These are phyloP conservation scores for Aromia moschata DNA, from an alignment of 2,888 invertebrate species.

Conservation along the genomic window DNA sequence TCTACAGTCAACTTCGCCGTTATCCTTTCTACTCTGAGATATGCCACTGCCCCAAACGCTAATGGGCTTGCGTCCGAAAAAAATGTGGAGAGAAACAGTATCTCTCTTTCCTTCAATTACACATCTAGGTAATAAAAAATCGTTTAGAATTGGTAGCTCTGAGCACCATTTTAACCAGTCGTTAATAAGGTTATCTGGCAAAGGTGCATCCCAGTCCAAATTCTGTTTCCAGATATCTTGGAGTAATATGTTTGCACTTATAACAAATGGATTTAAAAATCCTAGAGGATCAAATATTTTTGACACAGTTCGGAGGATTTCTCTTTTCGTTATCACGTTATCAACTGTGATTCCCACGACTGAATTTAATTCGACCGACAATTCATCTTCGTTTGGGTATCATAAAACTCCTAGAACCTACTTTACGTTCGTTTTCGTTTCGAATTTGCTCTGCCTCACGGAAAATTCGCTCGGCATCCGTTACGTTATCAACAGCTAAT, in stretches of 20 bases:
- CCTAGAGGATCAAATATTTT: not conserved
- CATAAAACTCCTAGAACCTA: not conserved
- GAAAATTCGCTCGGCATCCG: not conserved
- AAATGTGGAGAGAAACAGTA: not conserved
- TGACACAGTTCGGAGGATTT: not conserved
- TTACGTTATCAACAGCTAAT: not conserved
- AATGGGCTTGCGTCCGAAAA: not conserved
- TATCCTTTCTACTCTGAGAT: not conserved
- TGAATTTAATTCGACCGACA: not conserved
- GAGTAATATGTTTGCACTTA: not conserved
- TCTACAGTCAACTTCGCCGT: not conserved
- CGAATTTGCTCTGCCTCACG: not conserved
- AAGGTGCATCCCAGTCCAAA: not conserved
- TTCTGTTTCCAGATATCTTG: not conserved
- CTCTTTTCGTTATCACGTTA: not conserved
- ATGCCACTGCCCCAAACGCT: not conserved
- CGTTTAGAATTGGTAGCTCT: not conserved
- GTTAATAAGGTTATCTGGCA: not conserved
- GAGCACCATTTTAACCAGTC: not conserved
- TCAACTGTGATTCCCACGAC: not conserved
- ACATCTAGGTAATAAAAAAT: not conserved
- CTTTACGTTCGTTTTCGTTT: not conserved
- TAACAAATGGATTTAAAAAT: not conserved
- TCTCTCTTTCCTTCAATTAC: not conserved
- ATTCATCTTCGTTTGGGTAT: not conserved